Base-by-base conservation (phyloP, 2,888 invertebrate genomes). In the Allacma fusca region DNA sequence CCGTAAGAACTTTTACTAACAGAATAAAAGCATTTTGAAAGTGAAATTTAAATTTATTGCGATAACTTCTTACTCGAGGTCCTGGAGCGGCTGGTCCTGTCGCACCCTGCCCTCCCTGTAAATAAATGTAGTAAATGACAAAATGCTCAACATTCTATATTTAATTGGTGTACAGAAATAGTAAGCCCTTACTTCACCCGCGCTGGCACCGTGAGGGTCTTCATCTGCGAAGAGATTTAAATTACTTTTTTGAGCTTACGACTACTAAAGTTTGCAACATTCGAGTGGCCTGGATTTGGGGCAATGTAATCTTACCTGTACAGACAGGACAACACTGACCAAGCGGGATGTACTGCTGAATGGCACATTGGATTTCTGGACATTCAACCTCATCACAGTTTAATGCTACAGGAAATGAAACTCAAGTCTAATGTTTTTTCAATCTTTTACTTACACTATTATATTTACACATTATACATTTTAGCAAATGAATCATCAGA, bases 371-470 rank as follows among this genome's bases (percentile, higher is more conserved):
- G 70, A 88, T 80, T 64, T 86, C 85, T 5, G 86, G 87, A 84
- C 89, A 89, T 57, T 87, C 86, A 76, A 88, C 87, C 19, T 87
- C 87, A 71, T 87, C 87, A 84, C 89, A 89, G 71, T 87, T 86
- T 4, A 87, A 87, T 67, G 87, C 86, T 85, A 57, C 67, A 76
- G 70, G 7, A 77, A 77, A 21, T 21, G n/a, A 9, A 21, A n/a
- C n/a, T n/a, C n/a, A n/a, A n/a, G n/a, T n/a, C n/a, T n/a, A n/a
- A n/a, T n/a, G n/a, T n/a, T n/a, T n/a, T n/a, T n/a, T n/a, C n/a
- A n/a, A n/a, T n/a, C n/a, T n/a, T n/a, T n/a, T n/a, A n/a, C n/a
- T n/a, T n/a, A n/a, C n/a, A n/a, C n/a, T n/a, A n/a, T n/a, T n/a
- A n/a, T n/a, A n/a, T n/a, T n/a, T n/a, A n/a, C 40, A 40, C 40